Conservation (phyloP, 2,797 vertebrate genomes). For the Sebastes trivittatus region DNA sequence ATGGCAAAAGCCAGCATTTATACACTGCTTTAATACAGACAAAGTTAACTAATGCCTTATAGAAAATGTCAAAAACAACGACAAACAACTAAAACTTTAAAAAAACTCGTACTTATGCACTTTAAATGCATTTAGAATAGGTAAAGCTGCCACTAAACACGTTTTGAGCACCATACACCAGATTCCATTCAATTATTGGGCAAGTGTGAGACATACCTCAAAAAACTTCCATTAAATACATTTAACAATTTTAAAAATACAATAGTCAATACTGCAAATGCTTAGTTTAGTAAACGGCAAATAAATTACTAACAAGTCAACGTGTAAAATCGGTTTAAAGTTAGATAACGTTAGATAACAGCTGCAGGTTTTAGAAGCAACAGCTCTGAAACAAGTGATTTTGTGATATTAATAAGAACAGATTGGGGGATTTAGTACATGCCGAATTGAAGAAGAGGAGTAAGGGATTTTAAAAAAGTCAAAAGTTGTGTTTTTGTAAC, state of each 20-base stretch:
- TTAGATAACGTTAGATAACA: background rate
- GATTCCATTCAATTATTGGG: background rate
- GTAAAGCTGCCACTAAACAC: background rate
- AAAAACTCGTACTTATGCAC: too few relatives aligned
- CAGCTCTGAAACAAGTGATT: background rate
- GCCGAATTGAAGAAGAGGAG: background rate
- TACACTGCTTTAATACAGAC: background rate
- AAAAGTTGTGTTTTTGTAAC: rapidly evolving
- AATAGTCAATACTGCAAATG: background rate
- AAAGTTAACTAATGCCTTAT: background rate
- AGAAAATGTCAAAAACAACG: background rate
- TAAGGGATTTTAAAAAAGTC: background rate
- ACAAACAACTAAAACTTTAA: too few relatives aligned
- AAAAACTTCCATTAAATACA: background rate
- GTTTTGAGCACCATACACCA: background rate
- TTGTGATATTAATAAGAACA: background rate
- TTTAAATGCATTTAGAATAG: too few relatives aligned
- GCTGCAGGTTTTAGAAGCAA: background rate
- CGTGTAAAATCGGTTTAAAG: rapidly evolving
- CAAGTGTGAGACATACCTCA: rapidly evolving
- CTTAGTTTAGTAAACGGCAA: rapidly evolving
- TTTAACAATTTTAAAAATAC: rapidly evolving
- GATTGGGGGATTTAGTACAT: rapidly evolving
- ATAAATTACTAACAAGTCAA: background rate
- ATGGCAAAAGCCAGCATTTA: background rate